Evolutionary conservation across 2,888 invertebrate genomes (phyloP).

Genomic region (Yponomeuta cagnagella): DNA sequence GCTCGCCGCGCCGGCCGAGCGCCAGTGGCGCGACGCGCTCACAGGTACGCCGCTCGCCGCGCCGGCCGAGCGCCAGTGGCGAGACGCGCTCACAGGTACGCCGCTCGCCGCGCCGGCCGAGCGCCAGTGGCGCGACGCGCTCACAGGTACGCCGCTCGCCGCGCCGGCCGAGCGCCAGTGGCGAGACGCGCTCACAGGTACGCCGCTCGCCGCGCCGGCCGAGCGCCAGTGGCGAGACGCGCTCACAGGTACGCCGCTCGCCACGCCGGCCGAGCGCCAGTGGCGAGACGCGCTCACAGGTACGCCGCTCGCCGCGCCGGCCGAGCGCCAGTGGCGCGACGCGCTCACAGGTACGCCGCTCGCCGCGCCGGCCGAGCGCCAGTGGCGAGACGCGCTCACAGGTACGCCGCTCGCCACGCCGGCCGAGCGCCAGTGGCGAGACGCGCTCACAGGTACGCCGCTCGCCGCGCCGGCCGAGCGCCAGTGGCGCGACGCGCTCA

Average conservation of each 20-base stretch:
- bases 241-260: neutral
- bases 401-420: neutral
- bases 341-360: neutral
- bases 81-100: neutral
- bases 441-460: neutral
- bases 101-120: too few relatives aligned
- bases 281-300: neutral
- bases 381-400: neutral
- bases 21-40: neutral
- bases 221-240: neutral
- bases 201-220: too few relatives aligned
- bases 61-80: constrained; percentile 11
- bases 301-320: neutral
- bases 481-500: neutral
- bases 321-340: neutral
- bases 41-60: neutral
- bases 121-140: neutral
- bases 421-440: neutral
- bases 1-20: neutral
- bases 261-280: constrained; percentile 8
- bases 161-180: constrained; percentile 15
- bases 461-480: constrained; percentile 7
- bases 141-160: neutral
- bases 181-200: neutral
- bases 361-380: constrained; percentile 14